Evolutionary conservation across 37 sponge, comb jelly and placozoan species (phyloP).

Genomic region (Tethya wilhelma): DNA sequence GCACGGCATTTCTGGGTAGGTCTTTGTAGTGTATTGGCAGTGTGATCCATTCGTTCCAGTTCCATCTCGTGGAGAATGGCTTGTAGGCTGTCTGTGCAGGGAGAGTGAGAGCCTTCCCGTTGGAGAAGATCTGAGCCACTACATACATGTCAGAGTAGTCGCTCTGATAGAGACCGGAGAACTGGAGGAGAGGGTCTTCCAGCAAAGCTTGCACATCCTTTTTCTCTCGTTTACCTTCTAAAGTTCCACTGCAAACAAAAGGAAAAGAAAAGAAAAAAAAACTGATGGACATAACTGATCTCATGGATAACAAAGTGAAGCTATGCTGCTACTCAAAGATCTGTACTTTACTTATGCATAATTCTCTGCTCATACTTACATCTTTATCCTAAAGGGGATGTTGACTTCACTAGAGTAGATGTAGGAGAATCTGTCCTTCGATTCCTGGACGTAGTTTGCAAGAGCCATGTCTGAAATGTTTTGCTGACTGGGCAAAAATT

Average conservation of each 20-base stretch:
- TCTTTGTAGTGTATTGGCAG: slow-evolving; percentile 87
- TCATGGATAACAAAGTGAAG: background rate
- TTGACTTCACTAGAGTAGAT: slow-evolving; percentile 81
- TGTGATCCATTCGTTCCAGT: slow-evolving; percentile 95
- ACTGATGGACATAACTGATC: background rate
- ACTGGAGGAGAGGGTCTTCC: slow-evolving; percentile 79
- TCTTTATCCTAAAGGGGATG: slow-evolving; percentile 80
- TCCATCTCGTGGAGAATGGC: slow-evolving; percentile 88
- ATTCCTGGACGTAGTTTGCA: slow-evolving; percentile 73
- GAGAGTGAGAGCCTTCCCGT: slow-evolving; percentile 80
- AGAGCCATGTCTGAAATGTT: background rate
- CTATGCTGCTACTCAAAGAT: background rate
- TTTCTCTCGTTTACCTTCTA: slow-evolving; percentile 80
- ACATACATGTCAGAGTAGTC: slow-evolving; percentile 91
- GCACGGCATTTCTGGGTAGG: slow-evolving; percentile 75
- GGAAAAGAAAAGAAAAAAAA: background rate
- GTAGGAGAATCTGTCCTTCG: slow-evolving; percentile 80
- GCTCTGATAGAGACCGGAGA: slow-evolving; percentile 84
- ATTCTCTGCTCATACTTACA: slow-evolving; percentile 70
- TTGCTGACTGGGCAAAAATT: slow-evolving; percentile 2
- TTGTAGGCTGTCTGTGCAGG: slow-evolving; percentile 93
- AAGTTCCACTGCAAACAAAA: slow-evolving; percentile 65
- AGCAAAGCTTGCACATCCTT: slow-evolving; percentile 72
- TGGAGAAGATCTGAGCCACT: slow-evolving; percentile 79
- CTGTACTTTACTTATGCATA: background rate